These are phyloP conservation scores for Sebastes hopkinsi DNA, from an alignment of 2,797 vertebrate species.

Conservation along the genomic window DNA sequence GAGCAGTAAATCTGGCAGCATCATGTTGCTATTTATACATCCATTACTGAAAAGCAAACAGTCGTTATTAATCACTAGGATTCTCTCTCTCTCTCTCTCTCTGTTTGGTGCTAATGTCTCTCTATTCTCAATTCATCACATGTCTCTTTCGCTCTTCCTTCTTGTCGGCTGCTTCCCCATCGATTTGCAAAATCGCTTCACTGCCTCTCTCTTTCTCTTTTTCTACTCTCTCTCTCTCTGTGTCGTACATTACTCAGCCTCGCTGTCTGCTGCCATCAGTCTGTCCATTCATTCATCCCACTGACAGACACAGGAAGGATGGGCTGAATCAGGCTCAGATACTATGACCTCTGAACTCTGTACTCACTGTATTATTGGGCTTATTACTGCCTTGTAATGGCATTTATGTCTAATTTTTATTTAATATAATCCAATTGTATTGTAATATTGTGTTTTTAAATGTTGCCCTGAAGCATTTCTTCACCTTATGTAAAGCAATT, in stretches of 20 bases:
- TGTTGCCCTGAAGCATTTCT: background rate
- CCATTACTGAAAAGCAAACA: constrained; percentile 67
- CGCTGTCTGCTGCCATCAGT: constrained; percentile 36
- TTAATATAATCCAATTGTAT: background rate
- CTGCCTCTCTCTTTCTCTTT: background rate
- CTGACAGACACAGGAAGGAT: background rate
- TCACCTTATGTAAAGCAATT: background rate
- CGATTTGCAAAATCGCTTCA: constrained; percentile 10
- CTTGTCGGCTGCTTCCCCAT: constrained; percentile 21
- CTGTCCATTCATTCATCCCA: background rate
- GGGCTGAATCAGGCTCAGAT: background rate
- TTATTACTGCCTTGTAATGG: background rate
- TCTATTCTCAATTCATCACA: background rate
- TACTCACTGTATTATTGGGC: background rate
- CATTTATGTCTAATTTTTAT: background rate
- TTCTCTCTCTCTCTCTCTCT: background rate
- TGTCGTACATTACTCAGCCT: constrained; percentile 11
- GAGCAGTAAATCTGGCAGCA: constrained; percentile 40
- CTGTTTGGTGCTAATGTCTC: constrained; percentile 9
- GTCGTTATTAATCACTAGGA: constrained; percentile 50
- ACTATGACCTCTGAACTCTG: too few relatives aligned
- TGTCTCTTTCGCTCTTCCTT: background rate
- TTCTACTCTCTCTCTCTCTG: background rate
- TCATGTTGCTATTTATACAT: constrained; percentile 70
- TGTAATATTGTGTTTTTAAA: background rate